phyloP scores from a whole-genome alignment of 2,797 vertebrate genomes.

The Steatocranus sp. region DNA sequence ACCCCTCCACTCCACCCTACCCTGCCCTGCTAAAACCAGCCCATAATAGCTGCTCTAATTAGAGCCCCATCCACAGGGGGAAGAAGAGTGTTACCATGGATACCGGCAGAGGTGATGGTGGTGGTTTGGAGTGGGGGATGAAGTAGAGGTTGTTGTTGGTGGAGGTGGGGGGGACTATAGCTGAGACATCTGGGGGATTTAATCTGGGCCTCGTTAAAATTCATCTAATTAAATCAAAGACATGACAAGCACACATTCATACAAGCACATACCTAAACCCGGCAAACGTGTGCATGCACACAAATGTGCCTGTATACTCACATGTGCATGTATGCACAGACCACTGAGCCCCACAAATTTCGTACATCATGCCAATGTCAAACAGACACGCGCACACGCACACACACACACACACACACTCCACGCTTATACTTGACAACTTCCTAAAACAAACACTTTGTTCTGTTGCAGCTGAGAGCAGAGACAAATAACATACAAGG shows the following conservation, averaged over 20 bases:
- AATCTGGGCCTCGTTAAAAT: constrained; percentile 82
- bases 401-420: neutral
- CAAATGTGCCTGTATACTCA: neutral
- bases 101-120: constrained; percentile 64
- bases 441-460: constrained; percentile 56
- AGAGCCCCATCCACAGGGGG: constrained; percentile 78
- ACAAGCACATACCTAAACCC: constrained; percentile 38
- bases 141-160: constrained; percentile 3
- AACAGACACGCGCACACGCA: neutral
- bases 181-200: constrained; percentile 82
- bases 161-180: constrained; percentile 51
- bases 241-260: constrained; percentile 64
- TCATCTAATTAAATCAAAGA: constrained; percentile 82
- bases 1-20: constrained; percentile 43
- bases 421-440: constrained; percentile 23
- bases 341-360: neutral
- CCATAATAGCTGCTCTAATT: constrained; percentile 86
- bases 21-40: constrained; percentile 73
- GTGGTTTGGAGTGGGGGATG: constrained; percentile 50
- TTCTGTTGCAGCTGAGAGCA: neutral
- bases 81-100: constrained; percentile 78
- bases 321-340: neutral
- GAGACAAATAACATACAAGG: constrained; percentile 11
- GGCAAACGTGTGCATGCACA: neutral
- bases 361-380: constrained; percentile 18